Percentiles rank a stretch among this genome's conserved stretches.
Conservation (phyloP, 2,113 vertebrate genomes). For the Machaerirhynchus nigripectus region DNA sequence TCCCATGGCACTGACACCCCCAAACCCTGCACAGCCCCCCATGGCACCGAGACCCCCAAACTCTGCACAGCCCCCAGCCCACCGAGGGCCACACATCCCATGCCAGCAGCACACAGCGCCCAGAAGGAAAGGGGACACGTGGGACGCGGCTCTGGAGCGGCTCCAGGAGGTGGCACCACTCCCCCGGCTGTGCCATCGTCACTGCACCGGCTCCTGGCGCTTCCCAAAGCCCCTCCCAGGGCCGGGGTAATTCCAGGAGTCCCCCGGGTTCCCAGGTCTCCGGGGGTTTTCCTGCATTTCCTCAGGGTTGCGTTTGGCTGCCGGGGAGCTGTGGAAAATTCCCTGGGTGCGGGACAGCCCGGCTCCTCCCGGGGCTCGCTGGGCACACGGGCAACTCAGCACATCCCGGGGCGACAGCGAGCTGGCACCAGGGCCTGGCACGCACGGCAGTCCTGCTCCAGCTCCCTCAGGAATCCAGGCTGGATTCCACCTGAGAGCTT, state of each 20-base stretch:
- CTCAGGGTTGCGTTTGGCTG: background rate
- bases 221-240: background rate
- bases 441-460: background rate
- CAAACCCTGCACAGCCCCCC: background rate
- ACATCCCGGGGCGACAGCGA: rapidly evolving
- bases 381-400: background rate
- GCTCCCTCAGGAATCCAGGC: background rate
- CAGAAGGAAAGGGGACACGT: background rate
- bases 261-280: rapidly evolving
- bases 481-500: background rate
- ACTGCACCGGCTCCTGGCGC: rapidly evolving
- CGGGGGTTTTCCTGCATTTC: background rate
- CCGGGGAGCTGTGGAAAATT: background rate
- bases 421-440: rapidly evolving
- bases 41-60: background rate
- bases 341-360: rapidly evolving
- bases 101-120: rapidly evolving
- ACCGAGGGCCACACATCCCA: rapidly evolving
- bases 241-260: background rate
- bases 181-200: background rate
- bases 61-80: background rate
- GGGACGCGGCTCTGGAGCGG: background rate
- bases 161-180: background rate
- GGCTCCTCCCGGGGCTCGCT: rapidly evolving
- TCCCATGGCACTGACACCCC: too few relatives aligned